Percentiles rank a stretch among this genome's conserved stretches.
These are phyloP conservation scores for Nebria brevicollis DNA, from an alignment of 2,888 invertebrate species.

Conservation along the genomic window DNA sequence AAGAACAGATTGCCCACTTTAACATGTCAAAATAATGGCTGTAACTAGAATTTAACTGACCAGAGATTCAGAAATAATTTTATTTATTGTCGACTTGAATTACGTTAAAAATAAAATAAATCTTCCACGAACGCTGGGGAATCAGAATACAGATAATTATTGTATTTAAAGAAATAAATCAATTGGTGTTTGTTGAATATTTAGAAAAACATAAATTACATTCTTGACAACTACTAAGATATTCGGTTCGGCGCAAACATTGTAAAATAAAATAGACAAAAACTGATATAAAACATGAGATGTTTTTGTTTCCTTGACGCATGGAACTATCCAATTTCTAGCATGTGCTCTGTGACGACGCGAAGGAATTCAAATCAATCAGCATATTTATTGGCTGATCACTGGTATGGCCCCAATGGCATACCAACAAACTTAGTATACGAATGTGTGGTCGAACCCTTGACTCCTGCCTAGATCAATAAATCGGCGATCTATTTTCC, in stretches of 20 bases:
- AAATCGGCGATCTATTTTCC: slow-evolving; percentile 33
- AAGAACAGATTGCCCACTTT: no score
- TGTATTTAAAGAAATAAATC: no score
- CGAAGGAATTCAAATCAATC: slow-evolving; percentile 44
- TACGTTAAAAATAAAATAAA: no score
- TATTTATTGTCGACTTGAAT: no score
- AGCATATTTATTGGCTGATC: slow-evolving; percentile 46
- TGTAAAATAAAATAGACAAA: background rate
- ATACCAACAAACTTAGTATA: background rate
- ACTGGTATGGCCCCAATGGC: slow-evolving; percentile 17
- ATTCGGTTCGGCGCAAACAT: background rate
- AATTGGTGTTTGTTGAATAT: no score
- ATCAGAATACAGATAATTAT: no score
- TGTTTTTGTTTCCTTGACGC: slow-evolving; percentile 37
- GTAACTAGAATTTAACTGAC: no score
- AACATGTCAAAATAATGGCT: no score
- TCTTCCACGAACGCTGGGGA: no score
- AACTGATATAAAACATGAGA: slow-evolving; percentile 14
- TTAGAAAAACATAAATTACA: no score
- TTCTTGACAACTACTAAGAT: no score
- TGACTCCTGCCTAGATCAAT: slow-evolving; percentile 29
- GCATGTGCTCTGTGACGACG: slow-evolving; percentile 30
- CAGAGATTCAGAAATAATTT: no score
- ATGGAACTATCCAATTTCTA: slow-evolving; percentile 39
- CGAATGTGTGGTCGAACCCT: slow-evolving; percentile 30